Evolutionary conservation across 2,113 vertebrate species (phyloP), one percentile per base, ranked within the genome.

Genomic region (Cepphus grylle): DNA sequence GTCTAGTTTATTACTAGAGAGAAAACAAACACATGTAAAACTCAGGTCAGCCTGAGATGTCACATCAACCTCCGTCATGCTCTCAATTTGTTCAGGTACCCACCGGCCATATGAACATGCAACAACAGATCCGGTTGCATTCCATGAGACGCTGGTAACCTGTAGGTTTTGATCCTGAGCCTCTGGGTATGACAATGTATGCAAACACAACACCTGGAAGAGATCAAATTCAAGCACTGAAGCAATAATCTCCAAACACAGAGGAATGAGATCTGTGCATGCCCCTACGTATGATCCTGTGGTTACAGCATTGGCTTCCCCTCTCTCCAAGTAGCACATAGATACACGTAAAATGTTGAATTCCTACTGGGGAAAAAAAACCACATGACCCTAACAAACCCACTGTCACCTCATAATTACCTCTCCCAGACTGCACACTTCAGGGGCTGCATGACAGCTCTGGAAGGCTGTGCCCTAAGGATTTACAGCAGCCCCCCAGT

Each of bases 51-150:
- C 8, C 63, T 20, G 26, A 84, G 70, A 25, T 3, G 8, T 34
- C 71, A 25, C 53, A 12, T 12, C 36, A 70, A 32, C 22, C 55
- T 63, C 63, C 34, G 32, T 4, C 29, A 59, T 3, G 7, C 40
- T 45, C 81, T 69, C 66, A 22, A 9, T 23, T 55, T 40, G 1
- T 14, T 21, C 0, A 1, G 72, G 32, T 6, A 96, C 99, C 94
- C 98, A 99, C 99, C 98, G 98, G 65, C 99, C 99, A 3, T 99
- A 99, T 1, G 98, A 98, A 93, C 99, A 99, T 0, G 98, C 99
- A 34, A 99, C 50, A 19, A 99, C 98, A 0, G 99, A 98, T 26
- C 99, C 99, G 0, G 99, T 99, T 72, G 98, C 98, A 20, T 98
- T 99, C 99, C 99, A 99, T 2, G 99, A 99, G 74, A 99, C 53